Base-by-base conservation (phyloP, 2,888 invertebrate species). In the Drosophila quasianomalipes region DNA sequence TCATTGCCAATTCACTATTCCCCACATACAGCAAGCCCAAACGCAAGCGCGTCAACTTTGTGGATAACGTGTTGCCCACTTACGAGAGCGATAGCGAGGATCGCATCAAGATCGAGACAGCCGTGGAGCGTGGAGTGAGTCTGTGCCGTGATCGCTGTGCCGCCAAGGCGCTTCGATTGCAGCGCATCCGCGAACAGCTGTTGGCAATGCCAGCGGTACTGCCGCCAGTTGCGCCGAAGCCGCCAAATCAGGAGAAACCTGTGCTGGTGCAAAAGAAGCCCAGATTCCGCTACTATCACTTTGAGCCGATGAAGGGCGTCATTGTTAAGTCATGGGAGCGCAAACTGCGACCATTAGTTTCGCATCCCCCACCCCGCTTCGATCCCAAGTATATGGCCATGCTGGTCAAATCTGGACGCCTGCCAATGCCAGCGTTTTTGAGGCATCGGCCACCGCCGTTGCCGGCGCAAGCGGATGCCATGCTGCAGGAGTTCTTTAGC, bases 61-160 rank as follows among this genome's bases (percentile, higher is more conserved):
- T 92, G 77, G 93, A 93, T 72, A 85, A 90, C 5, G 92, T 93
- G 47, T 83, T 84, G 69, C 92, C 93, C 22, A 92, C 88, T 49
- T 86, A 89, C n/a, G 92, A 92, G 59, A 93, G 93, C 68, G 93
- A 90, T 1, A 82, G 79, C 59, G 93, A 93, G 68, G 93, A 93
- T 80, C 92, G 92, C 6, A 85, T 74, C 51, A 74, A 88, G 4
- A 76, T 93, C 7, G 82, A 91, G 10, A 78, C 79, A 0, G 90
- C 90, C 16, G 62, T 93, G 19, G 83, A 91, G 3, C 84, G 83
- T 9, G 88, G 89, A 30, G 47, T 92, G n/a, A 81, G 82, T 6
- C 74, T 83, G 5, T 66, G 87, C 19, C 88, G 84, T 0, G 88
- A 90, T 30, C 81, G 83, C 3, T 82, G 84, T 4, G 83, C 87